These are phyloP conservation scores for Gavia stellata DNA, from an alignment of 2,113 vertebrate species.

Conservation along the genomic window DNA sequence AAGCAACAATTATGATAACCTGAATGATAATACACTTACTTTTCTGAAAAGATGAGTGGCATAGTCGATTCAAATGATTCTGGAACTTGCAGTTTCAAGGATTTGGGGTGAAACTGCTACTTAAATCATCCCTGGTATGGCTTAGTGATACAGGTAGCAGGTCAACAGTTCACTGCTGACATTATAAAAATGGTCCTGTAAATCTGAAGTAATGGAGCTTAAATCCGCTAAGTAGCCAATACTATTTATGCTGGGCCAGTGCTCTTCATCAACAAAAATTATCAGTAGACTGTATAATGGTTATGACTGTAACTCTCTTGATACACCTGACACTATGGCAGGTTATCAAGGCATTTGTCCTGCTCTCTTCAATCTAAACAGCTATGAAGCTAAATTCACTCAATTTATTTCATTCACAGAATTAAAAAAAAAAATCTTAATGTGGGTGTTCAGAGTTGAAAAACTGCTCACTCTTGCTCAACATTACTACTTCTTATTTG, in stretches of 20 bases:
- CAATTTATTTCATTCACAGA: not conserved
- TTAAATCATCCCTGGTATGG: not conserved
- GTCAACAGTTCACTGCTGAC: not conserved
- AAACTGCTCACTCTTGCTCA: not conserved
- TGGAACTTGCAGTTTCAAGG: not conserved
- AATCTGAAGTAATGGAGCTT: not conserved
- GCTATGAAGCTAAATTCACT: not conserved
- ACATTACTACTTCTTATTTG: not conserved
- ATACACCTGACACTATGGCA: not conserved
- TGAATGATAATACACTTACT: not conserved
- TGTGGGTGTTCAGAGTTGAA: not conserved
- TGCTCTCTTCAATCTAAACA: not conserved
- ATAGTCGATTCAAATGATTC: not conserved
- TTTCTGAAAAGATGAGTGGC: not conserved
- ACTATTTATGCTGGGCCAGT: not conserved
- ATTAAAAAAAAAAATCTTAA: not conserved
- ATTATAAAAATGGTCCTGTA: not conserved
- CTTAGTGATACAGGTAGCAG: not conserved
- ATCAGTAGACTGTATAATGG: not conserved
- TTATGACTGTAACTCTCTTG: not conserved
- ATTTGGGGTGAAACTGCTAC: not conserved
- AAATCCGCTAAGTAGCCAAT: not conserved
- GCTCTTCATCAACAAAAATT: not conserved
- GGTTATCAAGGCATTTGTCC: not conserved
- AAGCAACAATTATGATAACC: not conserved